Conservation (phyloP, 1,140 invertebrate species). For the Camponotus vicinus region DNA sequence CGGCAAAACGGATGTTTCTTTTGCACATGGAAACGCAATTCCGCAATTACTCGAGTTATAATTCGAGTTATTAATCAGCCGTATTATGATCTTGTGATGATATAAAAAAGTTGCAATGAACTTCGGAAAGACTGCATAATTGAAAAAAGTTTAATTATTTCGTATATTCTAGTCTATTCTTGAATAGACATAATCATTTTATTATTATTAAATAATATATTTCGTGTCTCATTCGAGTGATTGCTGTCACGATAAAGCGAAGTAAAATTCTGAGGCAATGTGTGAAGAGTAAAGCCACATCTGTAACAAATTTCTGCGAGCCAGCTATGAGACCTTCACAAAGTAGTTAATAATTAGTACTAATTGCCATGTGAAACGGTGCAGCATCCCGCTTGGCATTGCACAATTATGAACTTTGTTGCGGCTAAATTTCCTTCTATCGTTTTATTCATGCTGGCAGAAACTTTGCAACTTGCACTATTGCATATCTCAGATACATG, state of each 20-base stretch:
- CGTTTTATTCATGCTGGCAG: slow-evolving; percentile 44
- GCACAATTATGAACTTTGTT: slow-evolving; percentile 64
- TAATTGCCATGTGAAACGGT: slow-evolving; percentile 55
- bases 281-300: slow-evolving; percentile 29
- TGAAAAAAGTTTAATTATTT: neutral
- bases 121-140: neutral
- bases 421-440: slow-evolving; percentile 59
- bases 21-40: neutral
- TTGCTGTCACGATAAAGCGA: slow-evolving; percentile 16
- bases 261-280: slow-evolving; percentile 7
- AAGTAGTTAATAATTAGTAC: slow-evolving; percentile 63
- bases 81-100: neutral
- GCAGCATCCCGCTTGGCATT: slow-evolving; percentile 55
- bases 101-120: slow-evolving; percentile 15
- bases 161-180: neutral
- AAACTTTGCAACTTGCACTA: slow-evolving; percentile 49
- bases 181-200: neutral
- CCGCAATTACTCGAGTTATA: neutral
- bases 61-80: neutral
- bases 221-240: slow-evolving; percentile 1
- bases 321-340: slow-evolving; percentile 55
- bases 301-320: slow-evolving; percentile 55
- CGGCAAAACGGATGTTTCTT: neutral
- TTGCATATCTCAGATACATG: slow-evolving; percentile 45
- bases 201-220: neutral